Conservation (phyloP, 1,140 invertebrate species). For the Geopemphigus sp. region DNA sequence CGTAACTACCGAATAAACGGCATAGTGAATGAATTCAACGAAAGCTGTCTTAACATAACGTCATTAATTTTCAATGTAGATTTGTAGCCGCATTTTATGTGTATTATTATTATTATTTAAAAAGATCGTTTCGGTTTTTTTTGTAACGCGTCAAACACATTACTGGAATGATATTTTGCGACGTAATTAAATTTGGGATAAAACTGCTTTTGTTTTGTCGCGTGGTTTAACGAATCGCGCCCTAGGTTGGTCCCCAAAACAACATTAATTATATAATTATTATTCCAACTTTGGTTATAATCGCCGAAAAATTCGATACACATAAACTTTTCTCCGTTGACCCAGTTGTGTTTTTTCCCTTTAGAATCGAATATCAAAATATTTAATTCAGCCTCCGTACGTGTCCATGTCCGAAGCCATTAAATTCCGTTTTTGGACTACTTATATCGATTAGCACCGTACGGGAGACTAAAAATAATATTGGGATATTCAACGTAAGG, state of each 20-base stretch:
- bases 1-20: too few species aligned
- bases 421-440: slow-evolving; percentile 17
- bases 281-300: slow-evolving; percentile 21
- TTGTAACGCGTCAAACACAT: background rate
- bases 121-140: background rate
- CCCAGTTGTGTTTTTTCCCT: slow-evolving; percentile 7
- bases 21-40: too few species aligned
- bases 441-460: slow-evolving; percentile 1
- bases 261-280: slow-evolving; percentile 25
- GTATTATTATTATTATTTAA: background rate
- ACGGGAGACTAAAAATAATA: background rate
- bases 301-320: slow-evolving; percentile 1
- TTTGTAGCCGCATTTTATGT: too few species aligned
- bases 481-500: background rate
- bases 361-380: background rate
- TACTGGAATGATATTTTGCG: background rate
- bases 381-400: background rate
- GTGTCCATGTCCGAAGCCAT: slow-evolving; percentile 10
- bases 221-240: background rate
- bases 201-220: background rate
- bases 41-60: too few species aligned
- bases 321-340: slow-evolving; percentile 23
- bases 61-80: too few species aligned
- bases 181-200: background rate
- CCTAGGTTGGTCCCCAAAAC: background rate